Evolutionary conservation across 2,888 invertebrate genomes (phyloP).

Genomic region (Phortica okadai): DNA sequence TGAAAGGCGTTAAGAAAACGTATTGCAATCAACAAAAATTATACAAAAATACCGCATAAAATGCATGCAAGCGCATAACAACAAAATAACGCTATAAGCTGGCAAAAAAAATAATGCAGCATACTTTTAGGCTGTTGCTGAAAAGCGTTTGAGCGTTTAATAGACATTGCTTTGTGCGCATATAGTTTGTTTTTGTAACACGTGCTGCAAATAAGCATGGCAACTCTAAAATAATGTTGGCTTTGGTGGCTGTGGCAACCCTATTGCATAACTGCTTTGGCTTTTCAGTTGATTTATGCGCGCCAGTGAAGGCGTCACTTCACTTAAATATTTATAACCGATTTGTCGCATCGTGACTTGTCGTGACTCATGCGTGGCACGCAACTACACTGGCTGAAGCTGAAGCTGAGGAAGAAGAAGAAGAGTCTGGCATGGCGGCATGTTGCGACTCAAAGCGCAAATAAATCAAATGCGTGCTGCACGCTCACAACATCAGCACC

Average conservation of each 20-base stretch:
- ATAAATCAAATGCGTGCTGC: constrained; percentile 15
- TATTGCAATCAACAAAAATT: not conserved
- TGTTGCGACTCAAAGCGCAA: constrained; percentile 12
- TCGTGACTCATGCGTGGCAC: constrained; percentile 38
- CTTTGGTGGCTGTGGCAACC: not conserved
- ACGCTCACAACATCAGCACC: not conserved
- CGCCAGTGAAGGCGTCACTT: constrained; percentile 50
- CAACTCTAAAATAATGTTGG: no score
- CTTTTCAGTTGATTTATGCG: constrained; percentile 56
- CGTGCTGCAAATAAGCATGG: no score
- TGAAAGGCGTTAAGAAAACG: not conserved
- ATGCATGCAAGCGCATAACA: no score
- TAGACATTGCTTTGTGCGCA: no score
- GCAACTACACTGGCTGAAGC: not conserved
- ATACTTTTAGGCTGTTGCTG: no score
- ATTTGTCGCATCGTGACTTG: not conserved
- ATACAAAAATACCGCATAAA: no score
- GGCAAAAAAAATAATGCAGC: no score
- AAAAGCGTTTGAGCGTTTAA: no score
- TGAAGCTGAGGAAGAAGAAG: not conserved
- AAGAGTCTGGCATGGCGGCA: constrained; percentile 14
- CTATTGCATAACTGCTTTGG: not conserved
- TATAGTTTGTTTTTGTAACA: no score
- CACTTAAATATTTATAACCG: not conserved
- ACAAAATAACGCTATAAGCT: no score